Conservation (phyloP, 2,888 invertebrate genomes). For the Synergus gifuensis region DNA sequence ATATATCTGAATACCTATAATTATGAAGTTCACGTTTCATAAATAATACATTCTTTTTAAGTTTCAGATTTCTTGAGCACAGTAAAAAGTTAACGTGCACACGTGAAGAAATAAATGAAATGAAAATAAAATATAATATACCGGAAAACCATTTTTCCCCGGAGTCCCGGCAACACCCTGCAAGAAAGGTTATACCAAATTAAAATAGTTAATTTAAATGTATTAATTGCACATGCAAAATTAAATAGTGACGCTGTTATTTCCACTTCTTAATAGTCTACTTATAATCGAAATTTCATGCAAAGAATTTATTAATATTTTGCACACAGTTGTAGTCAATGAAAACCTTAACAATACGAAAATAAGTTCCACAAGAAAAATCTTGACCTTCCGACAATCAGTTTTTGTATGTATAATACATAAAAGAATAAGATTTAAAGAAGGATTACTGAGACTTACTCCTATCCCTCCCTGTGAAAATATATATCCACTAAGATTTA, state of each 20-base stretch:
- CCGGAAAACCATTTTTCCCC: slow-evolving; percentile 95
- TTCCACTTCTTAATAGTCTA: background rate
- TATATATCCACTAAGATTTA: no score
- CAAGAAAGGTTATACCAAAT: slow-evolving; percentile 77
- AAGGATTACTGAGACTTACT: no score
- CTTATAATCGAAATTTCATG: background rate
- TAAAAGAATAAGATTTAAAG: no score
- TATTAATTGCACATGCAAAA: slow-evolving; percentile 32
- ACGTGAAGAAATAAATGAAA: slow-evolving; percentile 67
- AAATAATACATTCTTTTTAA: background rate
- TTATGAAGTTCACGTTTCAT: no score
- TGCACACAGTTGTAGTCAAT: background rate
- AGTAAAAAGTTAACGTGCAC: slow-evolving; percentile 57
- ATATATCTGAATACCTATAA: background rate
- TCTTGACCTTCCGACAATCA: no score
- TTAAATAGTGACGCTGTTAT: background rate
- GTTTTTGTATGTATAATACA: no score
- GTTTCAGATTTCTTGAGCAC: background rate
- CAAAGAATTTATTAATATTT: background rate
- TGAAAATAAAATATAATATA: slow-evolving; percentile 81
- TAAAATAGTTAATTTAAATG: slow-evolving; percentile 65
- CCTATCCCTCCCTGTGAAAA: no score
- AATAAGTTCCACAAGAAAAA: no score
- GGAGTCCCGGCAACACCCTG: slow-evolving; percentile 90
- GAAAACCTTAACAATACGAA: no score